Conservation (phyloP, 2,797 vertebrate species). For the Melanotaenia pygmaea region DNA sequence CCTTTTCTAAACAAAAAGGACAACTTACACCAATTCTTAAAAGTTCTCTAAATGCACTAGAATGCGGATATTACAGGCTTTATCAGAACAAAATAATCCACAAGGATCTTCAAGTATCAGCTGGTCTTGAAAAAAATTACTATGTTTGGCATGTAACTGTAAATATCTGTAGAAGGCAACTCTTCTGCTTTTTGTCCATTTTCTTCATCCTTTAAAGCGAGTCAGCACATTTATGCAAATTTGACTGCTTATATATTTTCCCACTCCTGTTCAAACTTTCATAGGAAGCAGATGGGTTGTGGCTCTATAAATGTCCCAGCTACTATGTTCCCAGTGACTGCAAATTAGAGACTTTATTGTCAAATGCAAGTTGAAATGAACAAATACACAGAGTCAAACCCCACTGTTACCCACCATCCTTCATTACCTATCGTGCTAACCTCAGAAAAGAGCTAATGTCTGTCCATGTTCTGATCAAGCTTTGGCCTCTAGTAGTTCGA, state of each 20-base stretch:
- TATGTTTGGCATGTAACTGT: conserved; percentile 70
- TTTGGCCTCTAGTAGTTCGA: conserved; percentile 98
- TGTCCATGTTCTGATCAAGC: conserved; percentile 83
- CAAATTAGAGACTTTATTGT: conserved; percentile 52
- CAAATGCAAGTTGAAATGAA: conserved; percentile 64
- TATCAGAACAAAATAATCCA: conserved; percentile 70
- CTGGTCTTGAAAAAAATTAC: conserved; percentile 63
- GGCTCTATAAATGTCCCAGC: conserved; percentile 36
- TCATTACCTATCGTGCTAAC: conserved; percentile 28
- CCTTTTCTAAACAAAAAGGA: conserved; percentile 59
- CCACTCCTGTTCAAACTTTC: conserved; percentile 20
- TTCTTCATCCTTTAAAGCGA: conserved; percentile 21
- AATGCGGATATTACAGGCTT: conserved; percentile 80
- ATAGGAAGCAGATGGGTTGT: conserved; percentile 20
- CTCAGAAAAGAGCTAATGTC: conserved; percentile 10
- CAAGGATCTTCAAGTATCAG: conserved; percentile 79
- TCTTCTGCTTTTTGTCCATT: conserved; percentile 49
- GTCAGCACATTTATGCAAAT: conserved; percentile 31
- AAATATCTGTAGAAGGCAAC: conserved; percentile 66
- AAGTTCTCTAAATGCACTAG: conserved; percentile 75
- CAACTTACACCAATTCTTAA: conserved; percentile 60
- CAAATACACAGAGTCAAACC: conserved; percentile 51
- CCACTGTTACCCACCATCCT: conserved; percentile 51
- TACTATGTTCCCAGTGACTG: conserved; percentile 24
- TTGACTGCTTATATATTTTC: conserved; percentile 13